Conservation (phyloP, 2,888 invertebrate species). For the Girardia tigrina region DNA sequence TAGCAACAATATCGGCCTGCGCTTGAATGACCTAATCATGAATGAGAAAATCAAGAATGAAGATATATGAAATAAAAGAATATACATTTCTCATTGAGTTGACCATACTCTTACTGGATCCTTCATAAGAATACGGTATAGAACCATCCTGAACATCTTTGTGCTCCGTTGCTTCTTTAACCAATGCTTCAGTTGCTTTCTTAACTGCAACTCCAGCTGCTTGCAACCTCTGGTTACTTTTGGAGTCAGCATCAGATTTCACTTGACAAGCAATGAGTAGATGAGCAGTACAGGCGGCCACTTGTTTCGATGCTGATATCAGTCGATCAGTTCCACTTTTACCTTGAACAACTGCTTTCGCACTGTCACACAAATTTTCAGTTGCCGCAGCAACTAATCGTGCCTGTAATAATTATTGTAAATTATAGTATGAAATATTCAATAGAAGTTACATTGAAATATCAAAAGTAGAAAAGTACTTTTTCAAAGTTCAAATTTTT, state of each 20-base stretch:
- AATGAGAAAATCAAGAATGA: background rate
- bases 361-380: conserved; percentile 69
- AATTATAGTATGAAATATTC: background rate
- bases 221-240: conserved; percentile 8
- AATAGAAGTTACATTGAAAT: no score
- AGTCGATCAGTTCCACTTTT: conserved; percentile 69
- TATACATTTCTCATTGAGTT: conserved; percentile 27
- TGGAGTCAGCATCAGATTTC: conserved; percentile 66
- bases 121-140: background rate
- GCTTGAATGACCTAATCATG: conserved; percentile 25
- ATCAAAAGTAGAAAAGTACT: no score
- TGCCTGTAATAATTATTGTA: conserved; percentile 39
- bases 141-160: background rate
- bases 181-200: conserved; percentile 88
- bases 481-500: no score
- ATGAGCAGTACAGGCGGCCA: conserved; percentile 91
- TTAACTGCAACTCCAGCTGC: conserved; percentile 90
- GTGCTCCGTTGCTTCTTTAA: conserved; percentile 71
- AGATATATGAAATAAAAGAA: background rate
- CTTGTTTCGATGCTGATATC: conserved; percentile 74
- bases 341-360: conserved; percentile 77
- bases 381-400: conserved; percentile 29
- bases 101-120: background rate
- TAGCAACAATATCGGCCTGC: conserved; percentile 25
- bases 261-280: conserved; percentile 94